These are phyloP conservation scores for Conchocele bisecta DNA, from an alignment of 2,888 invertebrate genomes.

Conservation along the genomic window DNA sequence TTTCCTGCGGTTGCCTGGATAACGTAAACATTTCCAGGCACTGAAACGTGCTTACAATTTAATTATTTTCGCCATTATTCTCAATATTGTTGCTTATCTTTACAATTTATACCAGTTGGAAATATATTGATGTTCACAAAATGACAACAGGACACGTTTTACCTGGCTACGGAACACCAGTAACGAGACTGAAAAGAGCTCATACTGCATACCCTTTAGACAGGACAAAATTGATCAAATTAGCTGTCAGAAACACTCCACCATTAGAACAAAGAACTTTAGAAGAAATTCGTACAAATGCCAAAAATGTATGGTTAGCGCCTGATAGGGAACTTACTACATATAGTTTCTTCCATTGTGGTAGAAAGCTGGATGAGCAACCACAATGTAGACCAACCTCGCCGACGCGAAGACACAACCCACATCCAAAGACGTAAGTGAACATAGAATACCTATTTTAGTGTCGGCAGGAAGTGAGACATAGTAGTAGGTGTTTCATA, in stretches of 20 bases:
- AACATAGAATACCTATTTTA: no score
- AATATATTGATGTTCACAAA: background rate
- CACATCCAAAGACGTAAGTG: conserved; percentile 78
- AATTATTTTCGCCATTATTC: background rate
- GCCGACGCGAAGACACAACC: conserved; percentile 74
- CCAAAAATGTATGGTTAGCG: conserved; percentile 68
- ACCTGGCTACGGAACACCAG: conserved; percentile 76
- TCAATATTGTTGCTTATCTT: background rate
- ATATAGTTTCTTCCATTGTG: conserved; percentile 68
- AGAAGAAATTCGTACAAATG: conserved; percentile 66
- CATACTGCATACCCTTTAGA: conserved; percentile 71
- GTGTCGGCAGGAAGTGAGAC: no score
- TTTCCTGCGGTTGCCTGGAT: conserved; percentile 65
- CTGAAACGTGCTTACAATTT: background rate
- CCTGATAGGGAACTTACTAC: conserved; percentile 65
- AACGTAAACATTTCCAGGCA: conserved; percentile 58
- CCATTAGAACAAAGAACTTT: conserved; percentile 59
- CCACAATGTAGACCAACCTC: conserved; percentile 69
- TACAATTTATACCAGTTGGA: no score
- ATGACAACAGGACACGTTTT: conserved; percentile 78
- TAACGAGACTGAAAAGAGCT: conserved; percentile 66
- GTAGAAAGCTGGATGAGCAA: conserved; percentile 59
- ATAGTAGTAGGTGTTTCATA: no score
- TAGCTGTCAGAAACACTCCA: conserved; percentile 54
- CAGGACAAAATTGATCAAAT: conserved; percentile 59